Conservation (phyloP, 2,888 invertebrate species). For the Drosophila planitibia region DNA sequence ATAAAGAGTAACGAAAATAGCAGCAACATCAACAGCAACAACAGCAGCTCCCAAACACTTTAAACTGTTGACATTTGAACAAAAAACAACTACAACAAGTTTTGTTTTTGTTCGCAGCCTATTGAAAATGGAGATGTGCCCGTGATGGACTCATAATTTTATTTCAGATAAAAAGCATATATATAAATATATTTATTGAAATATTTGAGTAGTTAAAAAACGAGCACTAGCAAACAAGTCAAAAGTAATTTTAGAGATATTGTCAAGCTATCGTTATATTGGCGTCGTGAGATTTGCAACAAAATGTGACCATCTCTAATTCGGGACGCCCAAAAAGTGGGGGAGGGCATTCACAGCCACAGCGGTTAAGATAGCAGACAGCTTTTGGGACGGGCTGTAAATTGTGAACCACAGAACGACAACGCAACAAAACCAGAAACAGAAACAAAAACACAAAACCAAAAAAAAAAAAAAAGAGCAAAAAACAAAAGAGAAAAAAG, state of each 20-base stretch:
- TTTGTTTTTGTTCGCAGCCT: constrained; percentile 8
- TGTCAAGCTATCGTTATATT: not conserved
- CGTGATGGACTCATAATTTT: not conserved
- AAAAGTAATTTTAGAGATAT: not conserved
- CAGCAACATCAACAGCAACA: constrained; percentile 19
- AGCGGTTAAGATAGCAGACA: constrained; percentile 1
- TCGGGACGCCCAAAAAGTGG: constrained; percentile 9
- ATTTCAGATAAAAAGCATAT: not conserved
- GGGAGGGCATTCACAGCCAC: constrained; percentile 1
- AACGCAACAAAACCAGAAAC: constrained; percentile 18
- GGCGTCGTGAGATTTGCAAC: constrained; percentile 5
- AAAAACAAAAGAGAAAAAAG: constrained; percentile 23
- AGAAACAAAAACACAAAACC: constrained; percentile 10
- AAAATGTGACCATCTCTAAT: constrained; percentile 23
- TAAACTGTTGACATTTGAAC: constrained; percentile 41
- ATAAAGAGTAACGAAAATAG: constrained; percentile 26
- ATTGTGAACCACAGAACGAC: constrained; percentile 21
- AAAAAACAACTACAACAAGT: not conserved
- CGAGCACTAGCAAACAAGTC: rapidly evolving
- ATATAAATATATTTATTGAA: not conserved
- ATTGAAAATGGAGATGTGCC: constrained; percentile 26
- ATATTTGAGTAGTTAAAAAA: not conserved
- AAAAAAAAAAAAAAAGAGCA: constrained; percentile 22
- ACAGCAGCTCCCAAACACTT: constrained; percentile 14
- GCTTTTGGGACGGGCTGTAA: not conserved